phyloP scores from a whole-genome alignment of 2,888 invertebrate genomes.

The Geophilus truncorum region DNA sequence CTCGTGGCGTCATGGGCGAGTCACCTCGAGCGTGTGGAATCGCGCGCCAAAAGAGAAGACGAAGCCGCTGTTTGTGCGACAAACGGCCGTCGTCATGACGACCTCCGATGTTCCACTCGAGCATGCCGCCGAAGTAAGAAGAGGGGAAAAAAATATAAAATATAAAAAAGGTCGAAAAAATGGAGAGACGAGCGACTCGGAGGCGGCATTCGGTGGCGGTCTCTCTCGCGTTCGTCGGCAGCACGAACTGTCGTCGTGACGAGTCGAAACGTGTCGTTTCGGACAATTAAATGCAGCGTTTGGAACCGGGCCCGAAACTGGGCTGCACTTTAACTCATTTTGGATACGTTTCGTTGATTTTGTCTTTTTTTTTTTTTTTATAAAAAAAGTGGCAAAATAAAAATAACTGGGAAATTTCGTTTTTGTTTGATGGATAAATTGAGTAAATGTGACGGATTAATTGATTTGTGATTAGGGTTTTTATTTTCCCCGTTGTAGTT shows the following conservation, averaged over 20 bases:
- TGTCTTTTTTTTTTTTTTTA: neutral
- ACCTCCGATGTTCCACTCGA: conserved; percentile 11
- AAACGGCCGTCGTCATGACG: conserved; percentile 27
- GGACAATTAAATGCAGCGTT: conserved; percentile 4
- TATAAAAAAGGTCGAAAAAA: neutral
- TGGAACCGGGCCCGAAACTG: neutral
- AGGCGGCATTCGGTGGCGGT: neutral
- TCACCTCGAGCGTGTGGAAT: conserved; percentile 27
- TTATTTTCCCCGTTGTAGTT: too few relatives aligned
- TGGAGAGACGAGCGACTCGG: neutral
- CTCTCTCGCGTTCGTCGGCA: neutral
- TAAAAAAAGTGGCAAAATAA: neutral
- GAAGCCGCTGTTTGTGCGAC: conserved; percentile 27
- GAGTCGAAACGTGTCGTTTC: neutral
- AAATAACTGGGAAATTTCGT: neutral
- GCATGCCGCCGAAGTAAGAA: neutral
- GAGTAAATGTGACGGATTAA: neutral
- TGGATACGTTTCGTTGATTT: too few relatives aligned
- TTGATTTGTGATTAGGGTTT: neutral
- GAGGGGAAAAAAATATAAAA: neutral
- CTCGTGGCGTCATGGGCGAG: conserved; percentile 27
- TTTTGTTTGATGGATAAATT: neutral
- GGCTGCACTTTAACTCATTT: too few relatives aligned
- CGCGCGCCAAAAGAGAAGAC: conserved; percentile 27
- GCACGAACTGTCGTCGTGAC: neutral